phyloP scores from a whole-genome alignment of 2,113 vertebrate genomes.

The Oostethus manadensis region DNA sequence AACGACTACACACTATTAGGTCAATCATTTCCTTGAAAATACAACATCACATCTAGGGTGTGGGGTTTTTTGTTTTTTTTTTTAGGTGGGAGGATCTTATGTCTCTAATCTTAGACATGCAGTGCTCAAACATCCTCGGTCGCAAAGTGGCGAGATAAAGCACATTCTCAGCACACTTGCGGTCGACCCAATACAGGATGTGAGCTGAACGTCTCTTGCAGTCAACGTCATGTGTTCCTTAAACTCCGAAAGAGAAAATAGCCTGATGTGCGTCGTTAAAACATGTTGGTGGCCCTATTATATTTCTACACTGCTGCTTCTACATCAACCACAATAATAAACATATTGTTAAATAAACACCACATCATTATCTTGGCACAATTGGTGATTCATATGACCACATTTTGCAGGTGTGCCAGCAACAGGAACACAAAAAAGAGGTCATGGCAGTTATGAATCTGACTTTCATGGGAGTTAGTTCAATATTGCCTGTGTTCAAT shows the following conservation, averaged over 20 bases:
- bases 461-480: too few species aligned
- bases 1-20: too few species aligned
- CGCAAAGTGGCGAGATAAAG: constrained; percentile 53
- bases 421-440: too few species aligned
- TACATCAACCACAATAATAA: neutral
- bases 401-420: too few species aligned
- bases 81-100: constrained; percentile 18
- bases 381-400: too few species aligned
- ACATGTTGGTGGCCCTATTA: neutral
- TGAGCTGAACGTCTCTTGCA: neutral
- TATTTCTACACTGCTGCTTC: neutral
- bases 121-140: constrained; percentile 49
- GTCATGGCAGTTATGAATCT: too few species aligned
- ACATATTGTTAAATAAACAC: neutral
- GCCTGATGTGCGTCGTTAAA: neutral
- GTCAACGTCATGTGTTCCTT: neutral
- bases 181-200: constrained; percentile 13
- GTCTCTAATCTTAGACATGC: constrained; percentile 61
- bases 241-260: neutral
- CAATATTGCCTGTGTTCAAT: too few species aligned
- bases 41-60: neutral
- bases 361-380: neutral
- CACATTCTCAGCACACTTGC: constrained; percentile 24
- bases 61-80: constrained; percentile 1
- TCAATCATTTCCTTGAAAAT: neutral